Evolutionary conservation across 2,888 invertebrate genomes (phyloP), one percentile per base, ranked within the genome.

Genomic region (Nemurella pictetii): DNA sequence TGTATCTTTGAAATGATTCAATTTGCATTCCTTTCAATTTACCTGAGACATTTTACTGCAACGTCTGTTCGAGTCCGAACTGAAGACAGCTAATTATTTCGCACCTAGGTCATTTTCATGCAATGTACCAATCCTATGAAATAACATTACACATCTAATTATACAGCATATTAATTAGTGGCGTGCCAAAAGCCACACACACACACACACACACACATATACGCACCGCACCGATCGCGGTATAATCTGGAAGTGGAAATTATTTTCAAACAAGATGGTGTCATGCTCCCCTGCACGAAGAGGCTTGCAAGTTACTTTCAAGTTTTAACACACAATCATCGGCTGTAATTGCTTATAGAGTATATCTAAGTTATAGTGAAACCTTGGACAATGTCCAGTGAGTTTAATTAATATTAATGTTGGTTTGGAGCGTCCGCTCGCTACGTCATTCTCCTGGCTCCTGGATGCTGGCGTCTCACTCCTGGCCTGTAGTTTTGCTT

Each of bases 291-390:
- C 30, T 30, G 78, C 26, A 78, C n/a, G 15, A 27, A 28, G 28
- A 28, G 15, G n/a, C 75, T 78, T 30, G 28, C 78, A 78, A 28
- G 78, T 30, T 78, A 30, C 15, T 78, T 26, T n/a, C n/a, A n/a
- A n/a, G n/a, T n/a, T n/a, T n/a, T 82, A 25, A 28, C 2, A 55
- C 20, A 82, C 82, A 82, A 82, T 55, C 82, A 55, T 82, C 29
- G 82, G 12, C 29, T 82, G 27, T 82, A 82, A 82, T 82, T 82
- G 82, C 72, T 82, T 82, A 82, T 82, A 72, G 55, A 82, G 72
- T 82, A 72, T 55, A 72, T 55, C 82, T 55, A 72, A 82, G 82
- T 82, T 72, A 72, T 78, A 7, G 28, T 27, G 75, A 27, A 75
- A 55, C 55, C 80, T 80, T 80, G 80, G 80, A 80, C 35, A 80